Base-by-base conservation (phyloP, 2,113 vertebrate genomes). In the Rhea americana region DNA sequence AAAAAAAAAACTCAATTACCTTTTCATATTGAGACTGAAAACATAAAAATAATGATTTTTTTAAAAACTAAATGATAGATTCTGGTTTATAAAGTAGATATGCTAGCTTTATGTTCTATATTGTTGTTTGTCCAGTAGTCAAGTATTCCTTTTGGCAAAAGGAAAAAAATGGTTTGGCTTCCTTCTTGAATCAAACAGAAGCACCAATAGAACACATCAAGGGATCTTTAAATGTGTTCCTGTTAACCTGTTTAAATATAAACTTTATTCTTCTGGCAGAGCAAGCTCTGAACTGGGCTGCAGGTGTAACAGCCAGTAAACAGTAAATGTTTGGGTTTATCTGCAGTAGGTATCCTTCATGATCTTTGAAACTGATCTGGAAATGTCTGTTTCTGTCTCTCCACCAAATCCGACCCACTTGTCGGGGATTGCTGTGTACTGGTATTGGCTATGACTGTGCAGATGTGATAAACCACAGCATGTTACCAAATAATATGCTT, bases 351-450 rank as follows among this genome's bases (percentile, higher is more conserved):
- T 55, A 24, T 73, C 37, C 71, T 73, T 45, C 18, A 0, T 37
- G 47, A 24, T 74, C 51, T 45, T 13, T n/a, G 65, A 18, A 41
- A 7, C 19, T 10, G 8, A 8, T 22, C 70, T 72, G 59, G 67
- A 39, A 73, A 56, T 16, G 21, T 75, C 17, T 71, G 21, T 67
- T 58, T 14, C 20, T n/a, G 32, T 32, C 43, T 66, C 20, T 61
- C 22, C 4, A 6, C 65, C 30, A 17, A n/a, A 4, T 75, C 37
- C 8, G 12, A 26, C 56, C 62, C 47, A 19, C 35, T 32, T 1
- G 0, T 5, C 25, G 13, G 28, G 28, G 3, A 3, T 45, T 68
- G 51, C 48, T 56, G 0, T 1, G 15, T 45, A 28, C 56, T 25
- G 2, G 7, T 32, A n/a, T 58, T 45, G 37, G 73, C 53, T 30